A percentile compares a stretch with the other conserved stretches of the same genome.
phyloP scores from a whole-genome alignment of 2,113 vertebrate species.

The Chascanopsetta lugubris region DNA sequence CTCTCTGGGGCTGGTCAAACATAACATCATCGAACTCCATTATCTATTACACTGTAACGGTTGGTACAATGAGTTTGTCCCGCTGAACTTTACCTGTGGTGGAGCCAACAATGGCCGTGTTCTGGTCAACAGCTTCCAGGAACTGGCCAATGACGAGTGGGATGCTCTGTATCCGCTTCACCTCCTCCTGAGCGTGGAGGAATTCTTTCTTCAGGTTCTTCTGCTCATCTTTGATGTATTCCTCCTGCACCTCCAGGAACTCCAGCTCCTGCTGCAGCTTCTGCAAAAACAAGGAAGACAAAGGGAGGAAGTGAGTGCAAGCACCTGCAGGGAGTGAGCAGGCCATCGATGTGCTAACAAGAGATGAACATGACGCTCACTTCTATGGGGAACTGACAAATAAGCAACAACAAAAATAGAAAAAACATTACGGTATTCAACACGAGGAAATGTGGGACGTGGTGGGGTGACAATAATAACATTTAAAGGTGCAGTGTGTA shows the following conservation, averaged over 20 bases:
- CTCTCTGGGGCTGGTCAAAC: too few relatives aligned
- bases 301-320: neutral
- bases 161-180: slow-evolving; percentile 96
- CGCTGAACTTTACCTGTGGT: slow-evolving; percentile 84
- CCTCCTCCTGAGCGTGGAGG: slow-evolving; percentile 95
- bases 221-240: slow-evolving; percentile 96
- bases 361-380: too few relatives aligned
- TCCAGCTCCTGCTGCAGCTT: slow-evolving; percentile 96
- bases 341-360: neutral
- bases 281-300: slow-evolving; percentile 62
- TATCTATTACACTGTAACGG: neutral
- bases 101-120: slow-evolving; percentile 94
- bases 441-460: too few relatives aligned
- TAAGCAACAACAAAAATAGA: neutral
- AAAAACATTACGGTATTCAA: neutral
- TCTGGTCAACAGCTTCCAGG: slow-evolving; percentile 94
- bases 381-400: too few relatives aligned
- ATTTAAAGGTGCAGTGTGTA: too few relatives aligned
- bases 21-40: too few relatives aligned
- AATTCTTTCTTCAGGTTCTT: slow-evolving; percentile 97
- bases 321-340: neutral
- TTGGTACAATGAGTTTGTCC: neutral
- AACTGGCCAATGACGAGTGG: slow-evolving; percentile 95
- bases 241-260: slow-evolving; percentile 94
- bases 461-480: too few relatives aligned